Evolutionary conservation across 1,140 invertebrate genomes (phyloP).

Genomic region (Coptotermes formosanus): DNA sequence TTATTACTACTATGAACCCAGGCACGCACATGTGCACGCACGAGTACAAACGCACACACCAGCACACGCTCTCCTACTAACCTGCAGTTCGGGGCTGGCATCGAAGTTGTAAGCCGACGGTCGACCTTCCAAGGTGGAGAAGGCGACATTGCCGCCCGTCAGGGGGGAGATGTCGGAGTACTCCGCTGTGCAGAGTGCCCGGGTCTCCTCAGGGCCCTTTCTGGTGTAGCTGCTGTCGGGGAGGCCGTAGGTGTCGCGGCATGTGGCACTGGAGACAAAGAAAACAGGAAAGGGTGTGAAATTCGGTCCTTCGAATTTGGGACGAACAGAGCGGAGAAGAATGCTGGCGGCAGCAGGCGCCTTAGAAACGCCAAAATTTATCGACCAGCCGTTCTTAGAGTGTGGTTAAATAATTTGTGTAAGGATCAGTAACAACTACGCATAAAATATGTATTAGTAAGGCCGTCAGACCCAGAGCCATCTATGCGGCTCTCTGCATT

Average conservation of each 20-base stretch:
- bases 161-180: constrained; percentile 97
- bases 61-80: constrained; percentile 43
- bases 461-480: too few relatives aligned
- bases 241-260: constrained; percentile 70
- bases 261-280: constrained; percentile 25
- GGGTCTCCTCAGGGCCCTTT: constrained; percentile 74
- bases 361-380: too few relatives aligned
- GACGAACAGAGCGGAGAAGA: too few relatives aligned
- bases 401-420: too few relatives aligned
- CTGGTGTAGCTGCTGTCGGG: constrained; percentile 70
- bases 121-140: constrained; percentile 92
- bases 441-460: too few relatives aligned
- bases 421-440: too few relatives aligned
- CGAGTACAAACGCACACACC: not conserved
- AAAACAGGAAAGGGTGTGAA: not conserved
- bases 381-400: too few relatives aligned
- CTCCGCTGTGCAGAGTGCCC: constrained; percentile 91
- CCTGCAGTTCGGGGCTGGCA: constrained; percentile 83
- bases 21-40: too few relatives aligned
- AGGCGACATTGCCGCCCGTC: constrained; percentile 92
- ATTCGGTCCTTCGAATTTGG: too few relatives aligned
- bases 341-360: too few relatives aligned
- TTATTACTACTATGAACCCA: too few relatives aligned
- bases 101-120: constrained; percentile 92
- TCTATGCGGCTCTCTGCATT: too few relatives aligned